Conservation (phyloP, 2,888 invertebrate species). For the Congeria kusceri region DNA sequence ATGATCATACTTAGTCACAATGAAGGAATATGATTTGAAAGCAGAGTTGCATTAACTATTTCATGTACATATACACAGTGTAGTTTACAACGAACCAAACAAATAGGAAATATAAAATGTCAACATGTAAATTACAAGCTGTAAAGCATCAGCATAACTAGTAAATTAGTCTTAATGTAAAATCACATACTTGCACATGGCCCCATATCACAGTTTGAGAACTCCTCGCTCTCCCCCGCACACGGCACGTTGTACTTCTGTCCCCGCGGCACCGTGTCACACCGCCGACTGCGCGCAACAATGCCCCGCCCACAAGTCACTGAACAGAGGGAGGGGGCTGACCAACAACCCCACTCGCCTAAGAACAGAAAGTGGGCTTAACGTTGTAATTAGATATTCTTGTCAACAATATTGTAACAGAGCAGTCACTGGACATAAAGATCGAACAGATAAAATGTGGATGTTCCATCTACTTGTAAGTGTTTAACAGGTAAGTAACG, state of each 20-base stretch:
- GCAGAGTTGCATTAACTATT: no score
- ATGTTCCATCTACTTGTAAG: no score
- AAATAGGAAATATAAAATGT: no score
- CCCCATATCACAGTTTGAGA: constrained; percentile 60
- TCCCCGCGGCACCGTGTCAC: constrained; percentile 84
- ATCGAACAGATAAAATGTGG: no score
- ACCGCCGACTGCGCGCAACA: constrained; percentile 89
- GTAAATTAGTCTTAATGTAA: no score
- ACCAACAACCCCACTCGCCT: constrained; percentile 90
- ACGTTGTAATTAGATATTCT: not conserved
- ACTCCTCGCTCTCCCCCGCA: constrained; percentile 69
- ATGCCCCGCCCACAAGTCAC: constrained; percentile 91
- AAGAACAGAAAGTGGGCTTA: constrained; percentile 19
- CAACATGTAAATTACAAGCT: no score
- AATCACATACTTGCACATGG: constrained; percentile 63
- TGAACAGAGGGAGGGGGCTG: constrained; percentile 93
- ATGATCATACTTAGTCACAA: no score
- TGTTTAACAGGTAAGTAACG: no score
- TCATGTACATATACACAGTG: no score
- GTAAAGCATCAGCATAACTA: no score
- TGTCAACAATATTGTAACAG: not conserved
- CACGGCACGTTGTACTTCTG: constrained; percentile 65
- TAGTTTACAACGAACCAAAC: no score
- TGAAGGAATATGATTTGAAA: no score
- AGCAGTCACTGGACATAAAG: not conserved